These are phyloP conservation scores for Reinhardtius hippoglossoides DNA, from an alignment of 2,113 vertebrate genomes.

Conservation along the genomic window DNA sequence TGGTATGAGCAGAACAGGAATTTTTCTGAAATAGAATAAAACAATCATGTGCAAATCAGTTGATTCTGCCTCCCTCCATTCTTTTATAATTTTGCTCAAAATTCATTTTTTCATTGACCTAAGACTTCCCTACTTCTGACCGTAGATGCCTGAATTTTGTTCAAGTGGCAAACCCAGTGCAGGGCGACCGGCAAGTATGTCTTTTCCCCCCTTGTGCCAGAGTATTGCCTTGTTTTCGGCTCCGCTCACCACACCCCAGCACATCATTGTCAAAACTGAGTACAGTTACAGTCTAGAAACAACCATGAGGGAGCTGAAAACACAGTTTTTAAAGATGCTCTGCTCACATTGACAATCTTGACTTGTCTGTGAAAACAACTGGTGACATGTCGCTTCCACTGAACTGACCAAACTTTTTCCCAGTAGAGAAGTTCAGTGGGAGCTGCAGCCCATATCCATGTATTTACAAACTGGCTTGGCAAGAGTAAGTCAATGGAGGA, in stretches of 20 bases:
- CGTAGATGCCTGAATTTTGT: constrained; percentile 81
- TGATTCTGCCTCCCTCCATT: constrained; percentile 63
- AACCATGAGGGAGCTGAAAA: constrained; percentile 56
- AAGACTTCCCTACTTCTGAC: constrained; percentile 80
- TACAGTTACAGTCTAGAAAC: constrained; percentile 31
- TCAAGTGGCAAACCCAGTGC: constrained; percentile 78
- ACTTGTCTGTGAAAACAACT: constrained; percentile 8
- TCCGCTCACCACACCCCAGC: constrained; percentile 65
- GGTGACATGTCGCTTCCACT: constrained; percentile 33
- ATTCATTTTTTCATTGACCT: constrained; percentile 65
- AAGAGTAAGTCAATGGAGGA: constrained; percentile 36
- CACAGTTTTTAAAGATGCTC: constrained; percentile 44
- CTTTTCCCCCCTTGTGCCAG: constrained; percentile 74
- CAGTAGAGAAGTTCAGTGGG: constrained; percentile 41
- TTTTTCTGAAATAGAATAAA: not conserved
- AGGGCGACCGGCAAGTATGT: constrained; percentile 78
- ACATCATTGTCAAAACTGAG: constrained; percentile 36
- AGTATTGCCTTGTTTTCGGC: constrained; percentile 75
- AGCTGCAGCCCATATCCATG: constrained; percentile 37
- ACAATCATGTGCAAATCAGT: constrained; percentile 54
- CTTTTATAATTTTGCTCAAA: constrained; percentile 64
- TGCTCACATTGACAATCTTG: constrained; percentile 50
- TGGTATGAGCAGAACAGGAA: constrained; percentile 16
- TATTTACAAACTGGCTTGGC: constrained; percentile 35
- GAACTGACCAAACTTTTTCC: constrained; percentile 37